Evolutionary conservation across 1,140 invertebrate species (phyloP).

Genomic region (Hydropsyche tenuis): DNA sequence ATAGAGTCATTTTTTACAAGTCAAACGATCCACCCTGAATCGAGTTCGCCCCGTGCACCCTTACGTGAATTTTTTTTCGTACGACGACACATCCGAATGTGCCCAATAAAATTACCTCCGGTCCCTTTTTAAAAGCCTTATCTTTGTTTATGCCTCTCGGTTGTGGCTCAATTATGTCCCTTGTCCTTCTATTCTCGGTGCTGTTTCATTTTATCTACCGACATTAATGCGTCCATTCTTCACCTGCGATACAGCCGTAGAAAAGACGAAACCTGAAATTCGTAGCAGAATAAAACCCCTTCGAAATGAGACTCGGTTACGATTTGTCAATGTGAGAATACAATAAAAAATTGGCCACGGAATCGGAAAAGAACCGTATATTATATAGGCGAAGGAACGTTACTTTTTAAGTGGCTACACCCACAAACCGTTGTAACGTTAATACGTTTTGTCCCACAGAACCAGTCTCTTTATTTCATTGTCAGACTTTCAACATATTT

Average conservation of each 20-base stretch:
- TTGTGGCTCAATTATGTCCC: slow-evolving; percentile 20
- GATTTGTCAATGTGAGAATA: no score
- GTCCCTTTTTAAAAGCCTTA: slow-evolving; percentile 29
- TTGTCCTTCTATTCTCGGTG: slow-evolving; percentile 24
- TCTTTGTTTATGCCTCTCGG: not conserved
- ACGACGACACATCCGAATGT: not conserved
- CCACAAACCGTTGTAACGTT: not conserved
- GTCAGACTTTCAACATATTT: not conserved
- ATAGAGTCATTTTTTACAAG: no score
- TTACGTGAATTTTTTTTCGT: no score
- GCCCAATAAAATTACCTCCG: slow-evolving; percentile 14
- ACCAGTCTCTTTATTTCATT: slow-evolving; percentile 16
- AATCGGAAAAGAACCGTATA: no score
- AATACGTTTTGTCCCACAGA: not conserved
- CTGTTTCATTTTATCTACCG: slow-evolving; percentile 36
- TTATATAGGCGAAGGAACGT: no score
- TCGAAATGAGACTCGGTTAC: no score
- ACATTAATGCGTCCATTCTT: slow-evolving; percentile 43
- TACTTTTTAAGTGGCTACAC: slow-evolving; percentile 1
- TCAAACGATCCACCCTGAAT: no score
- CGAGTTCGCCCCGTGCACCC: no score
- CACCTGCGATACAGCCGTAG: slow-evolving; percentile 13
- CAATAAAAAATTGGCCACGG: no score
- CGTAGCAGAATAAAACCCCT: no score
- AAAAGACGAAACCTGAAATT: no score